These are phyloP conservation scores for Tachuris rubrigastra DNA, from an alignment of 2,113 vertebrate genomes.

Conservation along the genomic window DNA sequence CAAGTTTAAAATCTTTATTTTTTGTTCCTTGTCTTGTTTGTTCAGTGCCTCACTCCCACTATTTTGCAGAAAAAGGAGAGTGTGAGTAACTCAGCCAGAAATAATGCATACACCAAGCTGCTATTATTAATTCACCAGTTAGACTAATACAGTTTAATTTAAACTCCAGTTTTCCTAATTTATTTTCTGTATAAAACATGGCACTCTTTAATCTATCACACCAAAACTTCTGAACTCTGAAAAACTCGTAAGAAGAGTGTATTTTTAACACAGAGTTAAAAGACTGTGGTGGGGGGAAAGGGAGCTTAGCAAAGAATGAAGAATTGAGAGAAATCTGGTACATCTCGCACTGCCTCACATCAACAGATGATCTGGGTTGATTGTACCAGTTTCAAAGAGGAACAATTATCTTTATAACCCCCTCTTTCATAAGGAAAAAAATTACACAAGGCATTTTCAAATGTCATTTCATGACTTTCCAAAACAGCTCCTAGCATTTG, in stretches of 20 bases:
- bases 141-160: not conserved
- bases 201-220: not conserved
- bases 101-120: not conserved
- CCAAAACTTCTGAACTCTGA: not conserved
- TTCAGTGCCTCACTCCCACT: constrained; percentile 4
- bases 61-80: not conserved
- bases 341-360: not conserved
- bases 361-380: not conserved
- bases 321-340: not conserved
- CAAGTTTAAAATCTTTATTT: not conserved
- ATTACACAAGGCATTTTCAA: not conserved
- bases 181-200: not conserved
- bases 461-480: not conserved
- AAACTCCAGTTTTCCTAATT: not conserved
- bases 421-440: not conserved
- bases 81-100: not conserved
- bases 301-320: not conserved
- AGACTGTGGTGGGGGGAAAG: not conserved
- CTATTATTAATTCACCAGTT: not conserved
- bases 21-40: not conserved
- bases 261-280: not conserved
- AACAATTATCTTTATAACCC: not conserved
- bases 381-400: not conserved
- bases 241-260: not conserved
- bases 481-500: not conserved